These are phyloP conservation scores for Tenthredo livida DNA, from an alignment of 2,888 invertebrate species.

Conservation along the genomic window DNA sequence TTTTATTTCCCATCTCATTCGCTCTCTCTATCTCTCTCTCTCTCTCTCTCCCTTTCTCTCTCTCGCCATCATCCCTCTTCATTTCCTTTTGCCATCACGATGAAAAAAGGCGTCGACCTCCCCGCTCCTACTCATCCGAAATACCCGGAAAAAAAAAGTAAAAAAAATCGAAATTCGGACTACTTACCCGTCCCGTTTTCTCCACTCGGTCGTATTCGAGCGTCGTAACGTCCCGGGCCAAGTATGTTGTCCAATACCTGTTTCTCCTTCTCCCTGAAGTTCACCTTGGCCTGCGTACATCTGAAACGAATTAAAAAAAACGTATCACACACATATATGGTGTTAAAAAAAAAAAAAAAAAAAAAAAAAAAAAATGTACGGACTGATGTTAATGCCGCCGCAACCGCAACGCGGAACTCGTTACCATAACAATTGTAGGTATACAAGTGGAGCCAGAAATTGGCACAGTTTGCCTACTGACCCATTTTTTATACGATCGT, in stretches of 20 bases:
- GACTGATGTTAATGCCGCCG: not conserved
- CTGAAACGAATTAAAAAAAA: slow-evolving; percentile 75
- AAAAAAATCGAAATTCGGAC: slow-evolving; percentile 40
- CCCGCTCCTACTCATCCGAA: slow-evolving; percentile 15
- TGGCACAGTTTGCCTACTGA: not conserved
- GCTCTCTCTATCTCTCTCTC: not conserved
- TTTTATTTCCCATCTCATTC: not conserved
- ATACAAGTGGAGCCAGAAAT: not conserved
- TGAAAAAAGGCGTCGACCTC: not conserved
- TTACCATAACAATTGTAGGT: not conserved
- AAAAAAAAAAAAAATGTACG: too few species aligned
- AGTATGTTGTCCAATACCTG: slow-evolving; percentile 96
- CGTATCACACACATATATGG: not conserved
- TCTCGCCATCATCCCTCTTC: not conserved
- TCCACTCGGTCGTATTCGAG: slow-evolving; percentile 94
- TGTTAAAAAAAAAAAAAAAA: too few species aligned
- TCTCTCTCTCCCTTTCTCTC: not conserved
- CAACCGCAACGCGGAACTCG: not conserved
- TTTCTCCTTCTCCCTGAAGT: slow-evolving; percentile 96
- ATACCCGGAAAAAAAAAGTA: not conserved
- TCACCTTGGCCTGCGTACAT: slow-evolving; percentile 90
- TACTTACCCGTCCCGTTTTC: slow-evolving; percentile 95
- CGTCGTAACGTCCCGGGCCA: slow-evolving; percentile 94
- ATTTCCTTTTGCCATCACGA: not conserved
- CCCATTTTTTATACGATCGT: not conserved